Evolutionary conservation across 1,140 invertebrate genomes (phyloP).

Genomic region (Sitobion miscanthi): DNA sequence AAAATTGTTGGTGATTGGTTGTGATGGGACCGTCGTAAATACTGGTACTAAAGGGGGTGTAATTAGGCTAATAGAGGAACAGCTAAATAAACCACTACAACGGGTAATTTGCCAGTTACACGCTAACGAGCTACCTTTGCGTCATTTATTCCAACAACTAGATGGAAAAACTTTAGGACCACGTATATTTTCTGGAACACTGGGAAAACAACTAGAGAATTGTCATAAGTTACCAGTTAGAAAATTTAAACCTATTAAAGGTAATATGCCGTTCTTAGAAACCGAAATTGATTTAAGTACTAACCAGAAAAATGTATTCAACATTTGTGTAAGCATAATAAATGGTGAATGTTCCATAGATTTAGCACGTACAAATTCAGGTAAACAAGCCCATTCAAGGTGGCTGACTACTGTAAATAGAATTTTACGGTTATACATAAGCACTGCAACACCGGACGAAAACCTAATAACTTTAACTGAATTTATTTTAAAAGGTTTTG

Average conservation of each 20-base stretch:
- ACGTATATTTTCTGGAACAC: no score
- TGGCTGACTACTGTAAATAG: conserved; percentile 59
- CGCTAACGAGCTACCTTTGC: no score
- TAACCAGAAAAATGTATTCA: conserved; percentile 50
- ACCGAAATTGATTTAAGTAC: background rate
- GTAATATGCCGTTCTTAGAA: background rate
- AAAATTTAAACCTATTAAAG: no score
- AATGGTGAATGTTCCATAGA: no score
- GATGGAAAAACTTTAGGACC: no score
- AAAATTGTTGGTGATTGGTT: background rate
- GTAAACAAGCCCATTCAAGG: no score
- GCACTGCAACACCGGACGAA: conserved; percentile 47
- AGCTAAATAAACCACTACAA: no score
- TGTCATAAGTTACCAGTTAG: no score
- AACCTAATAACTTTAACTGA: conserved; percentile 57
- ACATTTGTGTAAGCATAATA: conserved; percentile 26
- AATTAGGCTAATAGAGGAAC: no score
- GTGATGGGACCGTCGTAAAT: conserved; percentile 13
- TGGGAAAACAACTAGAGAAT: no score
- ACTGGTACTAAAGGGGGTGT: background rate
- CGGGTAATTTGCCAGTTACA: no score
- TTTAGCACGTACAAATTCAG: no score
- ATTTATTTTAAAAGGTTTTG: conserved; percentile 58
- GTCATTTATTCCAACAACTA: background rate
- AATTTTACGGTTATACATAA: conserved; percentile 59